These are phyloP conservation scores for Pogonognathellus flavescens DNA, from an alignment of 1,140 invertebrate genomes.

Conservation along the genomic window DNA sequence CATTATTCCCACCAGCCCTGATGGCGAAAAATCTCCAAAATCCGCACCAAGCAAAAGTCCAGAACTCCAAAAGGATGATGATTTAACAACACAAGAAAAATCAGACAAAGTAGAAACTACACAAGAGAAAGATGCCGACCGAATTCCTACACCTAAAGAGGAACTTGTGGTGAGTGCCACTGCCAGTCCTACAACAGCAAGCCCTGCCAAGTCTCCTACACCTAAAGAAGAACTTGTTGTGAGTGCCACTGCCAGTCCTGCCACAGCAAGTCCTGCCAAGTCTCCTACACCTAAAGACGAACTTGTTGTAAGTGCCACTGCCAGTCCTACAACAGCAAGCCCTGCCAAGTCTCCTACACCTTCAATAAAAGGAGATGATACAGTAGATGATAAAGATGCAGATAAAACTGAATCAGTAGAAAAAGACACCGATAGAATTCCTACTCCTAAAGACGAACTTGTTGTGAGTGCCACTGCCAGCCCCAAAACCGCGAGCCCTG, in stretches of 20 bases:
- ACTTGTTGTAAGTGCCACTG: background rate
- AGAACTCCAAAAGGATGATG: conserved; percentile 6
- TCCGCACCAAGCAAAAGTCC: background rate
- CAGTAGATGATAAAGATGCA: conserved; percentile 14
- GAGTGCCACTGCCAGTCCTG: background rate
- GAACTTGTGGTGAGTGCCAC: background rate
- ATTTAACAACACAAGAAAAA: background rate
- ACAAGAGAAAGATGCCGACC: background rate
- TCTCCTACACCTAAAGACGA: background rate
- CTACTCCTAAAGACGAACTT: background rate
- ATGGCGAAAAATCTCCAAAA: background rate
- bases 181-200: background rate
- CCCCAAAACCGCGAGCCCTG: background rate
- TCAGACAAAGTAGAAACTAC: background rate
- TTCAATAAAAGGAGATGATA: conserved; percentile 23
- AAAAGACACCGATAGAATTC: conserved; percentile 8
- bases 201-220: background rate
- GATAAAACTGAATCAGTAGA: background rate
- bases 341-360: background rate
- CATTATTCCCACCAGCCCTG: conserved; percentile 3
- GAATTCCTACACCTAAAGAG: background rate
- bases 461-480: background rate
- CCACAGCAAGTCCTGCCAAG: background rate
- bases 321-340: background rate
- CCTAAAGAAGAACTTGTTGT: conserved; percentile 9